These are phyloP conservation scores for Phyllostomus discolor DNA, from an alignment of 2,113 vertebrate genomes.

Conservation along the genomic window DNA sequence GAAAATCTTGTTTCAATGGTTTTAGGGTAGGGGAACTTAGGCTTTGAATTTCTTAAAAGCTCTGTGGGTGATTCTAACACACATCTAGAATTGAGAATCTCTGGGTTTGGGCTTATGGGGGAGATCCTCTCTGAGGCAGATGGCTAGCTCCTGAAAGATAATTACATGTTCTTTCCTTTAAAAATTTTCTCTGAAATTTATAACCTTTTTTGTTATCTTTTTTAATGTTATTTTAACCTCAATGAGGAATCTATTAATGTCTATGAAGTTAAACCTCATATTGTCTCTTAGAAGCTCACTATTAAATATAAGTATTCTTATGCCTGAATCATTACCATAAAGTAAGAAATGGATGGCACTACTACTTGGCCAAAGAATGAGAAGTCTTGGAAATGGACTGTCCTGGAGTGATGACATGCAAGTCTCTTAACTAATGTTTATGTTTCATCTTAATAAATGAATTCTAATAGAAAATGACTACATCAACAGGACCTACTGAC, in stretches of 20 bases:
- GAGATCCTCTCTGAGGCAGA: neutral
- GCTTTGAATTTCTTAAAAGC: neutral
- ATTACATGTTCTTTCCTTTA: neutral
- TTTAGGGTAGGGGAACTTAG: neutral
- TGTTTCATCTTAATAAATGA: neutral
- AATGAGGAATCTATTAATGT: neutral
- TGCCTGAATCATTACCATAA: neutral
- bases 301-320: neutral
- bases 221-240: neutral
- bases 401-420: neutral
- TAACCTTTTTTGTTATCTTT: conserved; percentile 4
- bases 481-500: neutral
- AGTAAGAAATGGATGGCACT: neutral
- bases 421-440: neutral
- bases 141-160: neutral
- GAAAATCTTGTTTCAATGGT: neutral
- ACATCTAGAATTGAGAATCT: neutral
- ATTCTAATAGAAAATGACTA: neutral
- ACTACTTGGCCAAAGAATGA: neutral
- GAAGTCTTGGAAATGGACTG: neutral
- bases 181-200: neutral
- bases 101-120: neutral
- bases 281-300: neutral
- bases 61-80: neutral
- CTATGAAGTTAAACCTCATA: neutral